Percentiles rank a stretch among this genome's conserved stretches.
phyloP scores from a whole-genome alignment of 2,797 vertebrate species.

The Helicolenus hilgendorfi region DNA sequence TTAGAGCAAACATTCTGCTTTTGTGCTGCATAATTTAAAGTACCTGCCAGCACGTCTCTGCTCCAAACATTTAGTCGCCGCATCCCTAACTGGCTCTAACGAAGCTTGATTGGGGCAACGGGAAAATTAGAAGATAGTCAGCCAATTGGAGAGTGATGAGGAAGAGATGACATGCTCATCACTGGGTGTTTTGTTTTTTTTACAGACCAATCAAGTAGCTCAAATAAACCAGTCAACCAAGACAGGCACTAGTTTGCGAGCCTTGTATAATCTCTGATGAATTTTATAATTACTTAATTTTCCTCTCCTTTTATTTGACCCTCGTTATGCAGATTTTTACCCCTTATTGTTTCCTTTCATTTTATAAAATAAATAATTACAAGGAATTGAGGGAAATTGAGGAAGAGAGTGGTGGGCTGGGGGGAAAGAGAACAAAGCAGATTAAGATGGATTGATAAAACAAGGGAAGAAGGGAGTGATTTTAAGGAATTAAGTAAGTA shows the following conservation, averaged over 20 bases:
- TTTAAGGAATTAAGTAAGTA: neutral
- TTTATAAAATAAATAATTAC: neutral
- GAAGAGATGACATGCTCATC: neutral
- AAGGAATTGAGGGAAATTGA: too few relatives aligned
- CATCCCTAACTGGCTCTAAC: neutral
- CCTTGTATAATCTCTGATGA: neutral
- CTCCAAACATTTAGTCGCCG: conserved; percentile 9
- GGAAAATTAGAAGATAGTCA: neutral
- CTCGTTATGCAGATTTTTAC: neutral
- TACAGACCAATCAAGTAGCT: neutral
- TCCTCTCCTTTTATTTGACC: neutral
- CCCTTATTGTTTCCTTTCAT: neutral
- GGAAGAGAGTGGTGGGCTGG: too few relatives aligned
- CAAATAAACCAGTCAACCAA: neutral
- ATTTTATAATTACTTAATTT: neutral
- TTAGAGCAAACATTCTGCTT: conserved; percentile 31
- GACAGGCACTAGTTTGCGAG: neutral
- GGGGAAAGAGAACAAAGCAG: neutral
- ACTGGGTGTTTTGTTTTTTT: neutral
- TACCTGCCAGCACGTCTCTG: conserved; percentile 10
- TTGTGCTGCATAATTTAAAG: conserved; percentile 18
- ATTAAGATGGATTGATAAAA: neutral
- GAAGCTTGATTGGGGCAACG: neutral
- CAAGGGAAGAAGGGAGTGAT: neutral
- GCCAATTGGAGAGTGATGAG: neutral